Conservation (phyloP, 2,113 vertebrate species). For the Pollachius pollachius region DNA sequence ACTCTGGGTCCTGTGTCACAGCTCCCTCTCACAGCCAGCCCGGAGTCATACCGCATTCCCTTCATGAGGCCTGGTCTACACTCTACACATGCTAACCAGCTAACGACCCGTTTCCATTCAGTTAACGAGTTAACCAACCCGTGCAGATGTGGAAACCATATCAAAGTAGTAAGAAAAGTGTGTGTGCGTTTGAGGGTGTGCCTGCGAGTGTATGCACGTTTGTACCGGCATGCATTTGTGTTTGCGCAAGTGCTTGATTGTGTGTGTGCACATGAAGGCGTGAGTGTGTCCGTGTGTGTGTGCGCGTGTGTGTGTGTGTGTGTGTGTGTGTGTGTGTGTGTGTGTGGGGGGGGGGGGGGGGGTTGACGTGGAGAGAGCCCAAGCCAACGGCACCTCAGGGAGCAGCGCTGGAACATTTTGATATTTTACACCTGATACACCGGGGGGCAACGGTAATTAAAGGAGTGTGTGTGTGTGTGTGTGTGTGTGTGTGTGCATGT, state of each 20-base stretch:
- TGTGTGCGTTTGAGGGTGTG: conserved; percentile 17
- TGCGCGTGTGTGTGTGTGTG: conserved; percentile 11
- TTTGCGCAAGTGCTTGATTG: not conserved
- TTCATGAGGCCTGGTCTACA: too few species aligned
- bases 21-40: too few species aligned
- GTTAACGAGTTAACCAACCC: conserved; percentile 72
- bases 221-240: conserved; percentile 29
- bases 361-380: conserved; percentile 70
- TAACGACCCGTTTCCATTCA: too few species aligned
- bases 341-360: conserved; percentile 60
- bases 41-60: too few species aligned
- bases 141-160: conserved; percentile 73
- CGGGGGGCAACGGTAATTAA: conserved; percentile 67
- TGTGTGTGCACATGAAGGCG: conserved; percentile 65
- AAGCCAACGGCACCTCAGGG: conserved; percentile 76
- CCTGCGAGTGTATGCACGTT: conserved; percentile 16
- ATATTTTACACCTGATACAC: conserved; percentile 78
- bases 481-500: too few species aligned
- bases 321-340: conserved; percentile 32
- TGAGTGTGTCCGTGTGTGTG: conserved; percentile 33
- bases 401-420: conserved; percentile 77
- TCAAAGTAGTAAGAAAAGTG: conserved; percentile 66
- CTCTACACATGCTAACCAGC: too few species aligned
- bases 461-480: conserved; percentile 20
- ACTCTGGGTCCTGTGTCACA: too few species aligned